Percentiles rank a stretch among this genome's conserved stretches.
Evolutionary conservation across 2,113 vertebrate genomes (phyloP).

Genomic region (Gavialis gangeticus): DNA sequence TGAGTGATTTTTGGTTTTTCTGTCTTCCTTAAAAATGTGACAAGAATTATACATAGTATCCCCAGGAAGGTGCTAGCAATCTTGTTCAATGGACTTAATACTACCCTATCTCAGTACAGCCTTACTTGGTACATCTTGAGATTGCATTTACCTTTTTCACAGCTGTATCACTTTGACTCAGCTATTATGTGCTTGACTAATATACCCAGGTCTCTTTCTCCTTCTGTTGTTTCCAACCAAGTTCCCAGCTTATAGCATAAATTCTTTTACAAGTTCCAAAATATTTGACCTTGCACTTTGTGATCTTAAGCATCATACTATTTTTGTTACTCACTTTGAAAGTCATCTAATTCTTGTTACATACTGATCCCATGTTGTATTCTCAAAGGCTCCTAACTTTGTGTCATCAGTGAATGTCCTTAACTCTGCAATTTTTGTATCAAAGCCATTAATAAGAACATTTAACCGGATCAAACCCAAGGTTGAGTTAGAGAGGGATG

Average conservation of each 20-base stretch:
- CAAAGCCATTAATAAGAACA: slow-evolving; percentile 57
- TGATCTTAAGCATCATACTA: neutral
- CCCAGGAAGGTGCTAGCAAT: rapidly evolving
- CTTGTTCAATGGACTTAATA: neutral
- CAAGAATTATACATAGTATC: too few relatives aligned
- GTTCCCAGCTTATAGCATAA: neutral
- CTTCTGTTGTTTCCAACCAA: neutral
- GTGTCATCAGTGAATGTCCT: slow-evolving; percentile 10
- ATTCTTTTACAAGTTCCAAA: neutral
- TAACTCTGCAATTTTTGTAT: slow-evolving; percentile 10
- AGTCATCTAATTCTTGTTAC: slow-evolving; percentile 23
- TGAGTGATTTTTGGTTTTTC: too few relatives aligned
- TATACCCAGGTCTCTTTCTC: neutral
- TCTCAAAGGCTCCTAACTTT: neutral
- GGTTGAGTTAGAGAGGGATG: slow-evolving; percentile 3
- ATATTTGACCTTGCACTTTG: neutral
- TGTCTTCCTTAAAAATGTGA: too few relatives aligned
- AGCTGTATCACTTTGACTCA: rapidly evolving
- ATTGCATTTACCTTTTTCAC: neutral
- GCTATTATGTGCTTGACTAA: too few relatives aligned
- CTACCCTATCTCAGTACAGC: neutral
- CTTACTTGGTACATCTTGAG: neutral
- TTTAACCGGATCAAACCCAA: slow-evolving; percentile 54
- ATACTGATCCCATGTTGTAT: neutral
- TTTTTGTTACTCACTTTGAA: slow-evolving; percentile 10